phyloP scores from a whole-genome alignment of 2,888 invertebrate genomes.

The Drosophila fulvimacula region DNA sequence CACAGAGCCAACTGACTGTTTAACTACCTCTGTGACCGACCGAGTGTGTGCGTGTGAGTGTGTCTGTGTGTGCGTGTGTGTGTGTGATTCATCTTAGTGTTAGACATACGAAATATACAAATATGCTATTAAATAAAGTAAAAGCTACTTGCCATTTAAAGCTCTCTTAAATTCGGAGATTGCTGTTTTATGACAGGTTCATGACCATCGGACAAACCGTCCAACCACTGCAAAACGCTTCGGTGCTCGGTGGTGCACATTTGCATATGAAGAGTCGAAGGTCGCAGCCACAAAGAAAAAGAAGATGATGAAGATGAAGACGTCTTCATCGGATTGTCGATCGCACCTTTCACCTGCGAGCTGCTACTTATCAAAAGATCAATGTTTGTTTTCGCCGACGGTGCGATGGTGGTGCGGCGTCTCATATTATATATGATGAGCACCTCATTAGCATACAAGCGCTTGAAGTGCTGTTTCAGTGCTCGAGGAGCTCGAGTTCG shows the following conservation, averaged over 20 bases:
- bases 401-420: neutral
- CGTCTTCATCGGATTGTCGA: conserved; percentile 47
- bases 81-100: conserved; percentile 40
- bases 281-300: conserved; percentile 11
- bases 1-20: conserved; percentile 38
- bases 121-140: conserved; percentile 61
- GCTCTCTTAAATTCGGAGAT: conserved; percentile 11
- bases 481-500: conserved; percentile 33
- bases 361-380: conserved; percentile 36
- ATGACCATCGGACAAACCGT: conserved; percentile 18
- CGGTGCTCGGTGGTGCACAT: conserved; percentile 45
- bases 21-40: conserved; percentile 16
- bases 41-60: conserved; percentile 12
- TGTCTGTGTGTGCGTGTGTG: conserved; percentile 3
- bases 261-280: conserved; percentile 58
- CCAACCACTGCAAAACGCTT: conserved; percentile 20
- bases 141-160: conserved; percentile 71
- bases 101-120: conserved; percentile 28
- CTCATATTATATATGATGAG: conserved; percentile 14
- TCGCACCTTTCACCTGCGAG: conserved; percentile 66
- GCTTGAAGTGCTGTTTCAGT: conserved; percentile 26
- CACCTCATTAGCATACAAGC: conserved; percentile 49
- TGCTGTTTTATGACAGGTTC: conserved; percentile 16
- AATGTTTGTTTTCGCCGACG: conserved; percentile 22
- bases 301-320: conserved; percentile 32